Conservation (phyloP, 2,888 invertebrate genomes). For the Papilio gigon region DNA sequence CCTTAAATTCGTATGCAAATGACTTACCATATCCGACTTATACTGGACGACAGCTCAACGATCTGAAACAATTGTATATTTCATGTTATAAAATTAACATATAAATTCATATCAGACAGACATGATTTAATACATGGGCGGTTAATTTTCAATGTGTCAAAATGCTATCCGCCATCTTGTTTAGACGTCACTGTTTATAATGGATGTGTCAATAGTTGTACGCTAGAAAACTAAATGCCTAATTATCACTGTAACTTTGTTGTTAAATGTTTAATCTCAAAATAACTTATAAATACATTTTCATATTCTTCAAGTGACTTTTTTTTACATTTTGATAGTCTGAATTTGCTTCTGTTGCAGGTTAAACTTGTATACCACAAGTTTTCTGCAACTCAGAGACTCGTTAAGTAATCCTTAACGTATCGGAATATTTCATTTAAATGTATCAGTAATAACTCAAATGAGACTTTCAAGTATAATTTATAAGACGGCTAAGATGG, state of each 20-base stretch:
- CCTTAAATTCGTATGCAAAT: conserved; percentile 27
- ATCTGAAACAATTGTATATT: conserved; percentile 42
- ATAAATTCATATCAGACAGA: conserved; percentile 35
- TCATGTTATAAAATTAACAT: conserved; percentile 42
- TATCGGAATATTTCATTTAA: background rate
- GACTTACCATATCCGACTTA: conserved; percentile 37
- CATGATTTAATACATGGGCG: conserved; percentile 32
- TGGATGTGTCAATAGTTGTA: background rate
- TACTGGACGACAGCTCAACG: conserved; percentile 28
- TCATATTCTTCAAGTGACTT: too few species aligned
- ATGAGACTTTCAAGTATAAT: background rate
- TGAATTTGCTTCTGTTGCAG: too few species aligned
- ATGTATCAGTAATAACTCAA: conserved; percentile 2
- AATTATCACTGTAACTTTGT: background rate
- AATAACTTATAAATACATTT: too few species aligned
- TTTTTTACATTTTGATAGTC: too few species aligned
- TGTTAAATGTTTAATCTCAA: background rate
- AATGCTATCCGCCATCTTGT: conserved; percentile 27
- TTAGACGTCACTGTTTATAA: conserved; percentile 1
- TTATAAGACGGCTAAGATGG: conserved; percentile 12
- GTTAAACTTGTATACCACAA: too few species aligned
- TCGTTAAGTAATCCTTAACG: too few species aligned
- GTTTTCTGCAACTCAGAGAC: too few species aligned
- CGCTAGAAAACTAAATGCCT: background rate
- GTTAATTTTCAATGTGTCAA: conserved; percentile 40